These are phyloP conservation scores for Glaucomys volans DNA, from an alignment of 2,113 vertebrate species.

Conservation along the genomic window DNA sequence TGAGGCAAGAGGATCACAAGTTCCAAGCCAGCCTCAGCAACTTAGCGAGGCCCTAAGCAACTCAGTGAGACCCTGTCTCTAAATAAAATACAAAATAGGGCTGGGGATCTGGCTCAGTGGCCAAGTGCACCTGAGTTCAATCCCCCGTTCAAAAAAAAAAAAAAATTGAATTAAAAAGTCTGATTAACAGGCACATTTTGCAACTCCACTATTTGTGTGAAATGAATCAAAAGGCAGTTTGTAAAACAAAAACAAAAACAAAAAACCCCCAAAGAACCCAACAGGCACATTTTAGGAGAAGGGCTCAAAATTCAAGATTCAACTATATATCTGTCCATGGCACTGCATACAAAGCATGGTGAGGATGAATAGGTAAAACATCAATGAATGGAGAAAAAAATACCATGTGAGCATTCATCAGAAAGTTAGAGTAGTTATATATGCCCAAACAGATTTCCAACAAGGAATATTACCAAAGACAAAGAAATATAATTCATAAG, in stretches of 20 bases:
- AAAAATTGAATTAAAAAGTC: neutral
- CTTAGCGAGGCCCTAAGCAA: too few species aligned
- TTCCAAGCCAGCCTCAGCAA: too few species aligned
- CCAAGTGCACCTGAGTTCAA: too few species aligned
- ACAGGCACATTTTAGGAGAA: neutral
- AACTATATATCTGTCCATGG: neutral
- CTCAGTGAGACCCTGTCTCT: too few species aligned
- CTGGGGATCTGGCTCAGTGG: too few species aligned
- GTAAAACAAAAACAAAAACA: too few species aligned
- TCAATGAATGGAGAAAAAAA: neutral
- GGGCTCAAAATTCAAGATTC: neutral
- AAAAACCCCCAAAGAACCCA: too few species aligned
- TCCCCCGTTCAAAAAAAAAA: too few species aligned
- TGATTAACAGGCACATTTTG: conserved; percentile 16
- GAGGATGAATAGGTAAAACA: neutral
- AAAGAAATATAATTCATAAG: neutral
- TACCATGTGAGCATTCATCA: neutral
- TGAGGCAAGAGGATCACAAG: too few species aligned
- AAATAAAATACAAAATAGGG: too few species aligned
- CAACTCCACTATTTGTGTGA: too few species aligned
- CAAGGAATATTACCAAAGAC: neutral
- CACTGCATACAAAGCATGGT: conserved; percentile 23
- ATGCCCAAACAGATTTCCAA: neutral
- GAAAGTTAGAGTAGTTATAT: conserved; percentile 20
- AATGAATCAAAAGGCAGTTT: too few species aligned